Evolutionary conservation across 2,797 vertebrate genomes (phyloP).

Genomic region (Platyrinchus mystaceus): DNA sequence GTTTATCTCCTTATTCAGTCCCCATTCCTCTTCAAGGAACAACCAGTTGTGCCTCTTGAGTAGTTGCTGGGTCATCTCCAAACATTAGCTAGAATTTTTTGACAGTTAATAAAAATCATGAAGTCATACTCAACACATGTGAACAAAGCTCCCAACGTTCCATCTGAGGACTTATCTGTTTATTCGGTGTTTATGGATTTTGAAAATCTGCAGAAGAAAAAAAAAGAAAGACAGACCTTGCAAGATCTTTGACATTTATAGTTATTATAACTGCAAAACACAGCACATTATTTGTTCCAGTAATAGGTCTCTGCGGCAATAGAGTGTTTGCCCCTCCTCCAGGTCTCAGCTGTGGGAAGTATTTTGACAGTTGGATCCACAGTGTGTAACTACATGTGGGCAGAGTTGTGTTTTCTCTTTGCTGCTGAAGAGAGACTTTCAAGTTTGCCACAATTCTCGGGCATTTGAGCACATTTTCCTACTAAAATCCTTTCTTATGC

Average conservation of each 20-base stretch:
- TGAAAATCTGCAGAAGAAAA: not conserved
- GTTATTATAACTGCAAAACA: not conserved
- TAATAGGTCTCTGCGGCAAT: not conserved
- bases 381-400: not conserved
- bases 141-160: not conserved
- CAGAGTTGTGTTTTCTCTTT: not conserved
- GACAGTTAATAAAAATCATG: too few species aligned
- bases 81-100: too few species aligned
- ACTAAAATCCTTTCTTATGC: not conserved
- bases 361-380: constrained; percentile 39
- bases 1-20: not conserved
- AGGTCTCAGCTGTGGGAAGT: constrained; percentile 36
- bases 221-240: not conserved
- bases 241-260: not conserved
- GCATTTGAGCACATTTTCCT: not conserved
- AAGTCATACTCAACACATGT: too few species aligned
- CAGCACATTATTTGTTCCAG: not conserved
- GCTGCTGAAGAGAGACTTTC: not conserved
- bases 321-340: not conserved
- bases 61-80: too few species aligned
- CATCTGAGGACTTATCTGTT: not conserved
- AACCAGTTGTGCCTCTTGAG: too few species aligned
- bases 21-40: too few species aligned
- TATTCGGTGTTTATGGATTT: not conserved
- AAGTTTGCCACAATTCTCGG: not conserved